Evolutionary conservation across 1,140 invertebrate genomes (phyloP).

Genomic region (Pseudomyrmex concolor): DNA sequence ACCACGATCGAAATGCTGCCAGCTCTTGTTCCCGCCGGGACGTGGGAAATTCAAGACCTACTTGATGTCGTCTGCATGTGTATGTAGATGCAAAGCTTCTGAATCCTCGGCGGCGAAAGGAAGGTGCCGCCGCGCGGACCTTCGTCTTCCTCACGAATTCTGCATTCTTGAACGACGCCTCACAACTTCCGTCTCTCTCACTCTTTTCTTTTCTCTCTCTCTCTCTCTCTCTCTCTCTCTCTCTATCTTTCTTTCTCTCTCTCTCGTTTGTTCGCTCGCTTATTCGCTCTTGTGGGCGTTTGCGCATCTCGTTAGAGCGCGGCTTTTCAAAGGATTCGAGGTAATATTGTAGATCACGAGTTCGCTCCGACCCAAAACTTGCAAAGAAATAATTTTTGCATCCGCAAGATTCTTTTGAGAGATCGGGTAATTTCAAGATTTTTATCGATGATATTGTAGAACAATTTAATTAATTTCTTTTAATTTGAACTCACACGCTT

Average conservation of each 20-base stretch:
- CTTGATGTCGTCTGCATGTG: slow-evolving; percentile 20
- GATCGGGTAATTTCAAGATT: no score
- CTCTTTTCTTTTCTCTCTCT: not conserved
- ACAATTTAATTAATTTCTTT: no score
- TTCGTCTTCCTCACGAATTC: slow-evolving; percentile 44
- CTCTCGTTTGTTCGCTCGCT: no score
- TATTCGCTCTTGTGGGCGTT: slow-evolving; percentile 12
- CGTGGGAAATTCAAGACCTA: slow-evolving; percentile 63
- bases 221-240: not conserved
- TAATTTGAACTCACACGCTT: no score
- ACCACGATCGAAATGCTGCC: slow-evolving; percentile 51
- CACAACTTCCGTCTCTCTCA: not conserved
- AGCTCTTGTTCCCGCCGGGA: slow-evolving; percentile 53
- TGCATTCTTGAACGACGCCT: slow-evolving; percentile 30
- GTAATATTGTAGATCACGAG: slow-evolving; percentile 43
- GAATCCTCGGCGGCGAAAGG: slow-evolving; percentile 16
- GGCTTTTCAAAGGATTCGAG: slow-evolving; percentile 42
- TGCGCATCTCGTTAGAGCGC: slow-evolving; percentile 36
- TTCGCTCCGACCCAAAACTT: not conserved
- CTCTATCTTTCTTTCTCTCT: no score
- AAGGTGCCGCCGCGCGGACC: slow-evolving; percentile 26
- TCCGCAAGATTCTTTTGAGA: not conserved
- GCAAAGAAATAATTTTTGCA: not conserved
- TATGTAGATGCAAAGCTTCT: slow-evolving; percentile 53
- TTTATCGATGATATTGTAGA: not conserved